Conservation (phyloP, 1,140 invertebrate species). For the Drosophila takahashii region DNA sequence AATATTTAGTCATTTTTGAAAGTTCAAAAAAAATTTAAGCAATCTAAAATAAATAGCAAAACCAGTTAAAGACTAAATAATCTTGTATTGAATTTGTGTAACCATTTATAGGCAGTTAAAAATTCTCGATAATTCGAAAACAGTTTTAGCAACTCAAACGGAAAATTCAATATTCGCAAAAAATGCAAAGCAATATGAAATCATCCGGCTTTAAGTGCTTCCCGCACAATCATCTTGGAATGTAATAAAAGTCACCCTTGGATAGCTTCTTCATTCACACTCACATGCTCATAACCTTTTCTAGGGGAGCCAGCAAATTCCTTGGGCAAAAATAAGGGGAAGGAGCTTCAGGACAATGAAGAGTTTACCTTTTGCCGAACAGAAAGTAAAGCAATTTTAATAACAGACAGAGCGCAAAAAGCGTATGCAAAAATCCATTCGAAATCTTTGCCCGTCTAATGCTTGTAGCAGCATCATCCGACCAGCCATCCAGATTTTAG, state of each 20-base stretch:
- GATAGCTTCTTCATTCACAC: slow-evolving; percentile 27
- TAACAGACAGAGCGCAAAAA: slow-evolving; percentile 71
- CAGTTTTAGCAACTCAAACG: background rate
- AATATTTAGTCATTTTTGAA: too few species aligned
- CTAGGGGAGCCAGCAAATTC: slow-evolving; percentile 4
- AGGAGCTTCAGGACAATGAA: slow-evolving; percentile 29
- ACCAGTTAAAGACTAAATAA: too few species aligned
- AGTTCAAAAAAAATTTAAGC: too few species aligned
- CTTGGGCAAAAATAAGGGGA: background rate
- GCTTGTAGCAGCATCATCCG: slow-evolving; percentile 33
- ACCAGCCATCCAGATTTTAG: slow-evolving; percentile 49
- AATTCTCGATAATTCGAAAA: background rate
- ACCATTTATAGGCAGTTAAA: too few species aligned
- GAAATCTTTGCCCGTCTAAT: slow-evolving; percentile 70
- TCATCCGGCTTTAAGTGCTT: slow-evolving; percentile 26
- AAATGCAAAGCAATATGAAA: background rate
- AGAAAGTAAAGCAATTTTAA: slow-evolving; percentile 60
- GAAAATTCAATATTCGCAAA: background rate
- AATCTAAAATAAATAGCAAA: too few species aligned
- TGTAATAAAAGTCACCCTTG: slow-evolving; percentile 47
- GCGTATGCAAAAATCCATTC: slow-evolving; percentile 72
- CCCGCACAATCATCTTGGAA: slow-evolving; percentile 19
- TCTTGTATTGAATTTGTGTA: too few species aligned
- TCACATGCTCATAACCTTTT: slow-evolving; percentile 34
- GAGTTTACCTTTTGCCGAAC: slow-evolving; percentile 30